Base-by-base conservation (phyloP, 2,797 vertebrate genomes). In the Diplodus puntazzo region DNA sequence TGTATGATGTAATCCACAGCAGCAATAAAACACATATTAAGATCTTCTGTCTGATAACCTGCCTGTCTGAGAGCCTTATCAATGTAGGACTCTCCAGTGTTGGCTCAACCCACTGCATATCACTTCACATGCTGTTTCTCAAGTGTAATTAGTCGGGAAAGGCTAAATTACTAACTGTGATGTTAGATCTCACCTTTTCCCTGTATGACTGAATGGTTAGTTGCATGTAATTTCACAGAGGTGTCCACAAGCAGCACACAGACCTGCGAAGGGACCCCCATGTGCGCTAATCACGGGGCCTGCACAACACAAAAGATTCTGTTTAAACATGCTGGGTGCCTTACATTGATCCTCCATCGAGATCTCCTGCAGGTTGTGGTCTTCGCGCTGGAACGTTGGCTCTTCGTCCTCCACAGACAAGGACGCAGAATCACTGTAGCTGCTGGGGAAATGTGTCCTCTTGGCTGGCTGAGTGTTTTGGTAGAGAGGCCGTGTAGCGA, bases 401-500 rank as follows among this genome's bases (percentile, higher is more conserved):
- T 92, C 78, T 68, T 89, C 80, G 81, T 96, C 94, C 91, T 95
- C 93, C 91, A 92, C 85, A 75, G 94, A 92, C 89, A 91, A 89
- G 88, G 92, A 90, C 86, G 89, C 90, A 82, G 93, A 94, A 88
- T 96, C 94, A 94, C 87, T 85, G 88, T 75, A 88, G 83, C 87
- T 92, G 82, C 89, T 92, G 83, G 91, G 81, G 79, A 88, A 88
- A 58, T 73, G 87, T 87, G 94, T 96, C 95, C 91, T 97, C 95
- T 94, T 98, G 97, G 96, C 96, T 83, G 96, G 88, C 77, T 92
- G 94, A 91, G 93, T 93, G 86, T 93, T 95, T 90, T 86, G 95
- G 93, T 97, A 97, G 91, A 99, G 95, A 83, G 98, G 98, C 89
- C 94, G 95, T 88, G 96, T 93, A 90, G 97, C 97, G 90, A 96